Base-by-base conservation (phyloP, 2,797 vertebrate species). In the Streptopelia turtur region DNA sequence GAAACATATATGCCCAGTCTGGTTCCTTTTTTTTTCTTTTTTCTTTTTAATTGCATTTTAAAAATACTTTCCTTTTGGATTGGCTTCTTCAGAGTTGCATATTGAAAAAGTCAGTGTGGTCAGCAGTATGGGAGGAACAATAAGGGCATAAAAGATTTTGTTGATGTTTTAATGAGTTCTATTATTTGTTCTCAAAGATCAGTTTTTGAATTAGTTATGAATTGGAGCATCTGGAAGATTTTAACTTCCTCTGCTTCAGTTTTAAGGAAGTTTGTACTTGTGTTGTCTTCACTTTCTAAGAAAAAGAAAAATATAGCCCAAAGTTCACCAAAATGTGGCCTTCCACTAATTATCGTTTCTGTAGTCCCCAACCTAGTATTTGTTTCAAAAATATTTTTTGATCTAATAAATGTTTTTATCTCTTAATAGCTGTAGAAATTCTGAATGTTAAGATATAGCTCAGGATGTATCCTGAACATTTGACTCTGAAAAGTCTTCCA, bases 181-280 rank as follows among this genome's bases (percentile, higher is more conserved):
- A 35, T 63, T 83, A 39, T 85, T 80, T 70, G 9, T 70, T 83
- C 16, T 65, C 60, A 71, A 83, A 66, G 56, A 69, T 82, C 7
- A 23, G 30, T 90, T 96, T 92, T 82, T 43, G 80, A 80, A 20
- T 83, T 66, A 37, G 24, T 59, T 91, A 65, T 69, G 33, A 66
- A 78, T 90, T 68, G 87, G 60, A 21, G 25, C 50, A 80, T 57
- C 27, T 85, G 60, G 60, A 72, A 68, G 35, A 70, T 81, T 69
- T 90, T 79, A 56, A 80, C 45, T 55, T 95, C 64, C 31, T 77
- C 33, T 87, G 80, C 45, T 53, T 33, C 53, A 83, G 33, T 83
- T 94, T 81, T 92, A 91, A 86, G 69, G 82, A 85, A 83, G 50
- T 61, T 90, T 69, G 57, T 81, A 79, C 43, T 60, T 68, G 22